Base-by-base conservation (phyloP, 1,140 invertebrate genomes). In the Camponotus pennsylvanicus region DNA sequence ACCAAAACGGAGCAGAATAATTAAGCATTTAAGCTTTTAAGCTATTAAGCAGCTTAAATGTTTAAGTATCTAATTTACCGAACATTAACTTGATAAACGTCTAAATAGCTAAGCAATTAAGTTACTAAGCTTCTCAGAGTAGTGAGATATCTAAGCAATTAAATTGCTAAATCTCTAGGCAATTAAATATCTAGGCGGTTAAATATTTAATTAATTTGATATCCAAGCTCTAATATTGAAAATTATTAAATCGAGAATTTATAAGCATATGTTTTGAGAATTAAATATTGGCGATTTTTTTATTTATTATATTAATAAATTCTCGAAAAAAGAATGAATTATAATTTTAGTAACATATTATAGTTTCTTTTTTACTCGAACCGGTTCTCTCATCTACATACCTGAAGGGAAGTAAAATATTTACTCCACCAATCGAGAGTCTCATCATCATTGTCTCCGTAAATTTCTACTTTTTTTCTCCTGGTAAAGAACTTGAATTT, bases 371-470 rank as follows among this genome's bases (percentile, higher is more conserved):
- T 64, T 11, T 5, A 27, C 55, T 57, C 32, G 37, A 57, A 55
- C 8, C 15, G 18, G 3, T 27, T 70, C 11, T 8, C 3, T 27
- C 13, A 21, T 45, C 8, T n/a, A 13, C 59, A 5, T 93, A 96
- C 96, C 92, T 96, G 94, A 42, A 96, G 75, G 0, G 97, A 97
- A 59, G 96, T 96, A 90, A 97, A 97, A 93, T 97, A 98, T 96
- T 97, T 97, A 73, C 96, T 97, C 97, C 97, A 98, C 97, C 97
- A 98, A 94, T 98, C 97, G 83, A 96, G 93, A 55, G 95, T 95
- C 40, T 96, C 95, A 85, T 96, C 95, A 55, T 96, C 95, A n/a
- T 59, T 73, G 15, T 77, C 59, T 59, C 79, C 61, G 34, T 91
- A 86, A 69, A 73, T 88, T 21, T 79, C 18, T 8, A 11, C 32